Conservation (phyloP, 1,140 invertebrate genomes). For the Brachionus manjavacas region DNA sequence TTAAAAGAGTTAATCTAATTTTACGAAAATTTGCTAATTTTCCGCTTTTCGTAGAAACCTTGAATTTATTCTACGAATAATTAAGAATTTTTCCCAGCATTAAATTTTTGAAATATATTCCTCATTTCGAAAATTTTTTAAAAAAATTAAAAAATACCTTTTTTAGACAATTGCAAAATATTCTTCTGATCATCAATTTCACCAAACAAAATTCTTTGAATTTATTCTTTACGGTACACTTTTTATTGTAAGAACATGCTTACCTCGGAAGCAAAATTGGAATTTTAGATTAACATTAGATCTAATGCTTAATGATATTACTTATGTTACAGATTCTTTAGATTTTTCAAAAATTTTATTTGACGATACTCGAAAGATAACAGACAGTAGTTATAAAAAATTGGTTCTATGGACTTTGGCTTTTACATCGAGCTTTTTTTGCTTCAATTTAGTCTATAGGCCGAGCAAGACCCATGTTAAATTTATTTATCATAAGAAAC, state of each 20-base stretch:
- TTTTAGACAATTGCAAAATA: constrained; percentile 24
- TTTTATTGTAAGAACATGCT: background rate
- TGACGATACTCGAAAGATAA: constrained; percentile 1
- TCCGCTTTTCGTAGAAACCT: too few relatives aligned
- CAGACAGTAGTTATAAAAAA: background rate
- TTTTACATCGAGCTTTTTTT: constrained; percentile 15
- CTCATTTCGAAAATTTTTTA: too few relatives aligned
- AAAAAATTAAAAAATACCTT: too few relatives aligned
- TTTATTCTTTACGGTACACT: constrained; percentile 5
- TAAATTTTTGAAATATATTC: too few relatives aligned
- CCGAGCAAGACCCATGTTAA: background rate
- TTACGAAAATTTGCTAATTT: too few relatives aligned
- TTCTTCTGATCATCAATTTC: constrained; percentile 17
- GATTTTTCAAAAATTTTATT: constrained; percentile 29
- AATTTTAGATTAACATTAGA: constrained; percentile 11
- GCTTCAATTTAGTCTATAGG: background rate
- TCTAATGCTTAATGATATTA: constrained; percentile 21
- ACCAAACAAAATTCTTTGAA: constrained; percentile 35
- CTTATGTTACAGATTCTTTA: constrained; percentile 6
- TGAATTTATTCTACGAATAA: too few relatives aligned
- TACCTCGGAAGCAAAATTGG: constrained; percentile 17
- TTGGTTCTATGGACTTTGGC: constrained; percentile 14
- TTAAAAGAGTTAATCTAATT: too few relatives aligned
- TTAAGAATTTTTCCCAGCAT: too few relatives aligned
- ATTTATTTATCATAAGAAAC: background rate